phyloP scores from a whole-genome alignment of 1,140 invertebrate genomes.

The Conopomorpha cramerella region DNA sequence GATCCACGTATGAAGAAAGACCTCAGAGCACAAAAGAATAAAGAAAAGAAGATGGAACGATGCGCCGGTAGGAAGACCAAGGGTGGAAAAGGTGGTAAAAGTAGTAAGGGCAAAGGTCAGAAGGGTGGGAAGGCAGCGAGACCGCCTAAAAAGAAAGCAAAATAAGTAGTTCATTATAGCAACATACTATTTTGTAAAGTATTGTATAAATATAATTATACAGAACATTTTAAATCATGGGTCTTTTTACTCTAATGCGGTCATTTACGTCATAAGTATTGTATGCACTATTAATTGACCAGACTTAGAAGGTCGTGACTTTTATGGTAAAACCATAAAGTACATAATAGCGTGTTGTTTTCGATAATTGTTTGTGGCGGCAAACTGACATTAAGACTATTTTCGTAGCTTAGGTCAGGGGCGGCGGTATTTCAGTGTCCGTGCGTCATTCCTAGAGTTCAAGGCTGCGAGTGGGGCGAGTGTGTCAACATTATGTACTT shows the following conservation, averaged over 20 bases:
- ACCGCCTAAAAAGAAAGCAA: slow-evolving; percentile 26
- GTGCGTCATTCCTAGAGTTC: slow-evolving; percentile 53
- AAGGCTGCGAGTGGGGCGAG: too few species aligned
- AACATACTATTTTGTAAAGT: background rate
- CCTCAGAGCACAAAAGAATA: slow-evolving; percentile 70
- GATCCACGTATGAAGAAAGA: slow-evolving; percentile 98
- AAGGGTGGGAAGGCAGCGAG: too few species aligned
- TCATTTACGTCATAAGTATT: too few species aligned
- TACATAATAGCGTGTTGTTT: too few species aligned
- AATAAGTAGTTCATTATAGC: background rate
- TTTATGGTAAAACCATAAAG: too few species aligned
- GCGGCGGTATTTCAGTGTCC: slow-evolving; percentile 20
- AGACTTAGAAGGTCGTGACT: too few species aligned
- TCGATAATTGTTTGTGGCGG: slow-evolving; percentile 6
- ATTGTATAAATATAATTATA: background rate
- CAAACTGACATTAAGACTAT: slow-evolving; percentile 19
- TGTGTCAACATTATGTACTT: too few species aligned
- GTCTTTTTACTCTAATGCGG: too few species aligned
- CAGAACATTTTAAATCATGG: too few species aligned
- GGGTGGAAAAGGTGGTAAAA: slow-evolving; percentile 5
- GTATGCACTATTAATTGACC: too few species aligned
- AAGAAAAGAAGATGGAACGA: slow-evolving; percentile 56
- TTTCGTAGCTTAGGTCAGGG: slow-evolving; percentile 27
- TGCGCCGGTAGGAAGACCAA: slow-evolving; percentile 26
- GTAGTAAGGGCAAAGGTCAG: slow-evolving; percentile 10